Base-by-base conservation (phyloP, 2,888 invertebrate species). In the Girardia tigrina region DNA sequence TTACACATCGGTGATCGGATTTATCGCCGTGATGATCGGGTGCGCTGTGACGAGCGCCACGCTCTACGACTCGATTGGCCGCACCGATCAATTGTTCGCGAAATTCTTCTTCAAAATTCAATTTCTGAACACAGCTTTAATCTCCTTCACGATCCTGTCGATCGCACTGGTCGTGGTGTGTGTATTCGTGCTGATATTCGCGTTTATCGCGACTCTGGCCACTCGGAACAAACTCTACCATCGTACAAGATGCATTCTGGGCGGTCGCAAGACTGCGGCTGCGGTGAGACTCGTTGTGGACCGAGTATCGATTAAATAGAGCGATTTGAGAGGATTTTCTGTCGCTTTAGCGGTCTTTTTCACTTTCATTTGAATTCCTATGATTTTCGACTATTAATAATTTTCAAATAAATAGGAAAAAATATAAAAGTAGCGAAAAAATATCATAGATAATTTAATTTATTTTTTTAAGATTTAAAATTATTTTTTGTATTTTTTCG, bases 31-130 rank as follows among this genome's bases (percentile, higher is more conserved):
- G 4, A 56, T 56, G 56, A 56, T 56, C 4, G 56, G 56, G 23
- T 56, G 56, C 23, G 56, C 56, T 2, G 56, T 56, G 4, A 56
- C 56, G 20, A 16, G 56, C 23, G 56, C 56, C 4, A 56, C 56
- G 56, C 56, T 56, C 4, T 56, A 56, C n/a, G 56, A 56, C 23
- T 56, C 56, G 4, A 56, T 56, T 56, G 23, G 23, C 23, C 56
- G 56, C n/a, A 56, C 56, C 2, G 56, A 56, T 56, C 20, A 56
- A 56, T 56, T 56, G n/a, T 56, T 56, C n/a, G 4, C 56, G 8
- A 56, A 56, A 56, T 56, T 20, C 23, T 56, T 56, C n/a, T 56
- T 56, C n/a, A 56, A 56, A 56, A 56, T 56, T 23, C n/a, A 56
- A 6, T 56, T 56, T n/a, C 56, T 56, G 4, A 16, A 23, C 4